Evolutionary conservation across 1,140 invertebrate genomes (phyloP).

Genomic region (Ctenoplectra terminalis): DNA sequence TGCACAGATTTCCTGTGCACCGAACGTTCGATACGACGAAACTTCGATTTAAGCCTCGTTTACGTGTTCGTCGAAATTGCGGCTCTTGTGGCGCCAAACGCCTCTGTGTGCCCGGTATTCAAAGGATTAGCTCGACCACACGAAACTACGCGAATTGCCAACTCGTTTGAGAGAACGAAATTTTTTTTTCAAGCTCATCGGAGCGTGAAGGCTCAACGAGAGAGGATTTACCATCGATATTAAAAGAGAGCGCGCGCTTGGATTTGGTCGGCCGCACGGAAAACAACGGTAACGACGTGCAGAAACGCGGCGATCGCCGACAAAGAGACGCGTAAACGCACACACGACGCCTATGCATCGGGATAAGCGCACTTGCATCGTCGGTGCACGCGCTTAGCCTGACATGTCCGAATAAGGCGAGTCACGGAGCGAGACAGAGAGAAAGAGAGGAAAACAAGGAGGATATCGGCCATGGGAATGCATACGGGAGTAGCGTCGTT

Average conservation of each 20-base stretch:
- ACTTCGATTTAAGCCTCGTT: constrained; percentile 9
- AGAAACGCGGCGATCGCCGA: constrained; percentile 8
- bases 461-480: constrained; percentile 42
- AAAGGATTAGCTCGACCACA: background rate
- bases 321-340: constrained; percentile 48
- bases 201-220: constrained; percentile 6
- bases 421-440: constrained; percentile 35
- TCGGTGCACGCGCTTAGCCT: constrained; percentile 15
- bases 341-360: constrained; percentile 19
- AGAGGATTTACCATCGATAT: constrained; percentile 13
- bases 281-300: constrained; percentile 43
- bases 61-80: background rate
- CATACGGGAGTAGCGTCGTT: constrained; percentile 15
- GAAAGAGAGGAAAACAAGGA: constrained; percentile 44
- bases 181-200: background rate
- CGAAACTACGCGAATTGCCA: background rate
- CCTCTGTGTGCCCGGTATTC: background rate
- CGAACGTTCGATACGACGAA: background rate
- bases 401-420: constrained; percentile 69
- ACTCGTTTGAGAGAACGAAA: background rate
- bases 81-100: background rate
- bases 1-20: constrained; percentile 9
- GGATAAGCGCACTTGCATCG: constrained; percentile 44
- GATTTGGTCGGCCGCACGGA: constrained; percentile 30
- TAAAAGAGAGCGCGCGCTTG: background rate